Conservation (phyloP, 2,888 invertebrate genomes). For the Mesopsocus fuscifrons region DNA sequence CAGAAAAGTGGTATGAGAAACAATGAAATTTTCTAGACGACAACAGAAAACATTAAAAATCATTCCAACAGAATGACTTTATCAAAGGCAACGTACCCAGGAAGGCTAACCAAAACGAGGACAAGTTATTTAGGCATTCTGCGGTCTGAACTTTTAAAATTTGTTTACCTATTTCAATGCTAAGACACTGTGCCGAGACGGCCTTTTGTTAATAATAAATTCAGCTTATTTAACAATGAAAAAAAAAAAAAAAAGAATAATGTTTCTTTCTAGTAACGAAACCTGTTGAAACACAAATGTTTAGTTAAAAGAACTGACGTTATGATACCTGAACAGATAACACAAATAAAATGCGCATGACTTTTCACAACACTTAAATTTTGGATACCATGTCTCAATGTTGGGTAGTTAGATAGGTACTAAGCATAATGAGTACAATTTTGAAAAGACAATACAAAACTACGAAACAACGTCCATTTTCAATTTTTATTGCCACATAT, state of each 20-base stretch:
- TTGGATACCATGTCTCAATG: background rate
- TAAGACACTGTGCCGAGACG: constrained; percentile 7
- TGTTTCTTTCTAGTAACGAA: constrained; percentile 1
- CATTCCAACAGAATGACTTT: too few species aligned
- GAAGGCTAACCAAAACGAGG: background rate
- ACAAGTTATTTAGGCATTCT: constrained; percentile 5
- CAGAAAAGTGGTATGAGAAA: too few species aligned
- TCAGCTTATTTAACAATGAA: constrained; percentile 10
- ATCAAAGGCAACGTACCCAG: too few species aligned
- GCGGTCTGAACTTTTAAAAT: constrained; percentile 8
- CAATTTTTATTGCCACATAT: constrained; percentile 7
- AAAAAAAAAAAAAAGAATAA: background rate
- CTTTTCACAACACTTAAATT: constrained; percentile 3
- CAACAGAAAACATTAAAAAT: too few species aligned
- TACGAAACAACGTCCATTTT: constrained; percentile 9
- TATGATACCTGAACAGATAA: background rate
- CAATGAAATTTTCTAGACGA: too few species aligned
- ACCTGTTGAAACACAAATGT: background rate
- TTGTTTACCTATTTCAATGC: constrained; percentile 9
- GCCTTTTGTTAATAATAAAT: constrained; percentile 7
- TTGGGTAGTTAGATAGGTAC: background rate
- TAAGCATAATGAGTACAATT: constrained; percentile 6
- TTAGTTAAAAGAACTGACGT: background rate
- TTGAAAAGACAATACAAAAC: constrained; percentile 10
- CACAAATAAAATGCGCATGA: background rate